Evolutionary conservation across 1,140 invertebrate species (phyloP).

Genomic region (Tetramorium alpestre): DNA sequence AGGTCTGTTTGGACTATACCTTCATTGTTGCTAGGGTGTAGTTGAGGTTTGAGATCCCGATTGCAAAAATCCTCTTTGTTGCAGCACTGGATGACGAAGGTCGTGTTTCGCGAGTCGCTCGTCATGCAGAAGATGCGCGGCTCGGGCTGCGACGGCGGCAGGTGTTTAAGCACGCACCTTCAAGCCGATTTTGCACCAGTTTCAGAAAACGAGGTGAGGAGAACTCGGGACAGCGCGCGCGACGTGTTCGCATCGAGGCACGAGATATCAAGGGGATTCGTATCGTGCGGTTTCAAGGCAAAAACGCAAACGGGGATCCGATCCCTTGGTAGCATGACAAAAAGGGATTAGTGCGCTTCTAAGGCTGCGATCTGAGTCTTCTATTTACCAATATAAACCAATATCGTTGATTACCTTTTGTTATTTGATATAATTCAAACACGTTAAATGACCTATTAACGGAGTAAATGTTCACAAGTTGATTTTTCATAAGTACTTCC

Average conservation of each 20-base stretch:
- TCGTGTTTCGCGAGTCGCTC: conserved; percentile 85
- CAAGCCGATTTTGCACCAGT: conserved; percentile 83
- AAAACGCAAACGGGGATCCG: conserved; percentile 23
- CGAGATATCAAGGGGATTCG: conserved; percentile 26
- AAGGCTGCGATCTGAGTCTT: neutral
- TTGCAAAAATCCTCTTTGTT: conserved; percentile 89
- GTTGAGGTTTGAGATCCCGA: conserved; percentile 86
- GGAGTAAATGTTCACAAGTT: neutral
- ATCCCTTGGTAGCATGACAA: conserved; percentile 50
- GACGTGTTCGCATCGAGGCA: conserved; percentile 17
- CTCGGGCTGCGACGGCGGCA: conserved; percentile 83
- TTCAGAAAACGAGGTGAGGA: conserved; percentile 75
- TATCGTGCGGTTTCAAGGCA: conserved; percentile 18
- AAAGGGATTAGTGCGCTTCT: conserved; percentile 25
- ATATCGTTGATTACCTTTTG: conserved; percentile 3
- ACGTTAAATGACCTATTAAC: conserved; percentile 6
- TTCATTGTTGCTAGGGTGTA: conserved; percentile 84
- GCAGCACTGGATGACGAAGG: conserved; percentile 89
- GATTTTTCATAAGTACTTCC: neutral
- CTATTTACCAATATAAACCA: neutral
- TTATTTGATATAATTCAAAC: neutral
- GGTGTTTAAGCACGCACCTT: conserved; percentile 85
- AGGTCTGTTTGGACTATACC: conserved; percentile 80
- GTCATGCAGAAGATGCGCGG: conserved; percentile 85
- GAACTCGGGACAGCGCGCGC: conserved; percentile 11